Percentiles rank a stretch among this genome's conserved stretches.
phyloP scores from a whole-genome alignment of 2,797 vertebrate genomes.

The Selene dorsalis region DNA sequence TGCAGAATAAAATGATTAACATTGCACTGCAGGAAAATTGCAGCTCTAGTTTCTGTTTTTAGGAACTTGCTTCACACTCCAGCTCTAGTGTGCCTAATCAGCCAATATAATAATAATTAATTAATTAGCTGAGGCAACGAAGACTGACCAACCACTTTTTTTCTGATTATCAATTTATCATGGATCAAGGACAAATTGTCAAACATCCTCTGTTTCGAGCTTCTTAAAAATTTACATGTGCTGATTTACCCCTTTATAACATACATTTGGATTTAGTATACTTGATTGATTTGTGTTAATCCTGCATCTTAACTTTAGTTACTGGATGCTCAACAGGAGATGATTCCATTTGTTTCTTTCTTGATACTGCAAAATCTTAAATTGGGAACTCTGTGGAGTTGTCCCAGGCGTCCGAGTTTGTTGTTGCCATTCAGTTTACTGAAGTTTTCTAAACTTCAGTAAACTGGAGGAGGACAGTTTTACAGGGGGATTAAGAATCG shows the following conservation, averaged over 20 bases:
- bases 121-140: not conserved
- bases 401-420: not conserved
- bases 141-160: not conserved
- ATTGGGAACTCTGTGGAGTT: not conserved
- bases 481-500: not conserved
- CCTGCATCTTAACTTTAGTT: not conserved
- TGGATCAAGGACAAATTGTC: not conserved
- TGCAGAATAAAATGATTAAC: conserved; percentile 30
- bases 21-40: not conserved
- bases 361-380: not conserved
- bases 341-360: not conserved
- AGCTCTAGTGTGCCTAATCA: not conserved
- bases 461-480: not conserved
- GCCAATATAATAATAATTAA: not conserved
- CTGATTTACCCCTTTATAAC: not conserved
- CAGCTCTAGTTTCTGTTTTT: conserved; percentile 27
- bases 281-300: not conserved
- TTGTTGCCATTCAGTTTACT: not conserved
- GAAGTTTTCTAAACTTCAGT: not conserved
- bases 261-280: not conserved
- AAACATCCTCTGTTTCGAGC: not conserved
- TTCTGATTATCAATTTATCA: not conserved
- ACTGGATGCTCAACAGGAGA: not conserved
- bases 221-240: not conserved
- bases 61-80: not conserved